Evolutionary conservation across 2,113 vertebrate genomes (phyloP).

Genomic region (Trachemys scripta): DNA sequence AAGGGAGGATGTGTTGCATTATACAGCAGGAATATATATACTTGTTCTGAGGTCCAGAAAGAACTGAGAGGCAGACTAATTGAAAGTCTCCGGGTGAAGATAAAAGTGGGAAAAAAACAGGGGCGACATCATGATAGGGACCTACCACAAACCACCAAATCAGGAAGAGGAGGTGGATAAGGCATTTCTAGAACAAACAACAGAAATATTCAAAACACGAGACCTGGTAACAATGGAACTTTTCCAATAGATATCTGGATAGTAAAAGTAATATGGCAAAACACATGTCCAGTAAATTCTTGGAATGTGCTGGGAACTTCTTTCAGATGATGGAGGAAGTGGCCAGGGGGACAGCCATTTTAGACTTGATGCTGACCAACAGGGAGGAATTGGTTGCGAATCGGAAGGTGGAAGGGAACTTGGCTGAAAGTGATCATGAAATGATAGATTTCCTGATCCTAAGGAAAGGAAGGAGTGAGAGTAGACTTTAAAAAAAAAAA

Average conservation of each 20-base stretch:
- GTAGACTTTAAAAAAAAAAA: no score
- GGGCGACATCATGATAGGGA: no score
- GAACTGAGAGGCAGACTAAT: neutral
- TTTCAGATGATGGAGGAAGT: neutral
- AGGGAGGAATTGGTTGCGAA: neutral
- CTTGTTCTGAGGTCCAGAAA: neutral
- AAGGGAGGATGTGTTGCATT: neutral
- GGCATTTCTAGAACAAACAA: neutral
- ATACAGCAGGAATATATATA: neutral
- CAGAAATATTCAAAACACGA: neutral
- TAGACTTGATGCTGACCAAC: neutral
- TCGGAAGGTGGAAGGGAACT: neutral
- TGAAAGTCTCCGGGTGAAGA: neutral
- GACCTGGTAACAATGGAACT: neutral
- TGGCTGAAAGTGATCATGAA: neutral
- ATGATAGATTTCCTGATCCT: neutral
- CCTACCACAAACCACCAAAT: neutral
- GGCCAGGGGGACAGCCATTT: neutral
- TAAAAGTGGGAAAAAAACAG: neutral
- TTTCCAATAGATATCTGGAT: neutral
- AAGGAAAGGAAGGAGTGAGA: neutral
- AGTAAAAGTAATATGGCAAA: neutral
- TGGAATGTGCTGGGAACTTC: neutral
- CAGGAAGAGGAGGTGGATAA: neutral
- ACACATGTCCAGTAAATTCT: neutral